Conservation (phyloP, 2,888 invertebrate species). For the Tineola bisselliella region DNA sequence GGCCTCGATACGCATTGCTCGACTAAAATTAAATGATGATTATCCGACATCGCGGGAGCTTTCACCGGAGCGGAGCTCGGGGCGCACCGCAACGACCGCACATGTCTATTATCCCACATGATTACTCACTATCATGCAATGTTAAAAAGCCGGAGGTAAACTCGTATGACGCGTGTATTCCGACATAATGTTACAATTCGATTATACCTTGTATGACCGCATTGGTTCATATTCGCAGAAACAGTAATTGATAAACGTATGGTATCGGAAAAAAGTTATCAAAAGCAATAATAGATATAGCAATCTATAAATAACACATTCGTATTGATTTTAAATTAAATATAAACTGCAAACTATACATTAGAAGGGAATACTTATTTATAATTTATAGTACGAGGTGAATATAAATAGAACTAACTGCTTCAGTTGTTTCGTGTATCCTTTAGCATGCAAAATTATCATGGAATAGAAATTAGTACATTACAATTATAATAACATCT, state of each 20-base stretch:
- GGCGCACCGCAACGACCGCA: conserved; percentile 1
- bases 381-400: too few species aligned
- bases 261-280: background rate
- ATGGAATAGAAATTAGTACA: too few species aligned
- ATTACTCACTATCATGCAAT: conserved; percentile 5
- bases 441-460: too few species aligned
- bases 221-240: background rate
- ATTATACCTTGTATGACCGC: background rate
- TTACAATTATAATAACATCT: too few species aligned
- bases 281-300: background rate
- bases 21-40: conserved; percentile 55
- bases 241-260: background rate
- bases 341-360: background rate
- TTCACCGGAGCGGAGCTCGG: conserved; percentile 36
- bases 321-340: background rate
- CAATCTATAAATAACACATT: background rate
- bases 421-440: too few species aligned
- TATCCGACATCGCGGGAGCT: conserved; percentile 38
- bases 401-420: too few species aligned
- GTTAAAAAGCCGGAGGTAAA: conserved; percentile 5
- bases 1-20: conserved; percentile 29
- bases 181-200: background rate
- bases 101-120: background rate
- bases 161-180: background rate
- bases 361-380: background rate